A percentile compares a stretch with the other conserved stretches of the same genome.
These are phyloP conservation scores for Meles meles DNA, from an alignment of 2,113 vertebrate species.

Conservation along the genomic window DNA sequence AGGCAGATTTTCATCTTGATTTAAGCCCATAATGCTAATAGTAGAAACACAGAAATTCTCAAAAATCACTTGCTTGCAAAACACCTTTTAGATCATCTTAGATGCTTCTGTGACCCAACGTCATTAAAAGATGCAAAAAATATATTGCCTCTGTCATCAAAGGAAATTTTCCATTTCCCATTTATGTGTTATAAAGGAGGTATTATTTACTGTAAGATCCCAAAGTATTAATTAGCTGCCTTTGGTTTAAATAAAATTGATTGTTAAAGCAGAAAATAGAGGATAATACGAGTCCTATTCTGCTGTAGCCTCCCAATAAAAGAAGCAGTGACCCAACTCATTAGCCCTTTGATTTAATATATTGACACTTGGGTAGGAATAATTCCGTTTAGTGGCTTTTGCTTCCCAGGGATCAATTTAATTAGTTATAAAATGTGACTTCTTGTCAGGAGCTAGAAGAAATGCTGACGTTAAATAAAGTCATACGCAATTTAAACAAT, in stretches of 20 bases:
- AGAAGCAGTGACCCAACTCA: conserved; percentile 97
- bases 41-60: conserved; percentile 78
- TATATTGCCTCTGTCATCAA: conserved; percentile 66
- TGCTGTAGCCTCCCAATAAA: conserved; percentile 93
- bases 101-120: conserved; percentile 63
- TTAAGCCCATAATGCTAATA: conserved; percentile 79
- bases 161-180: conserved; percentile 49
- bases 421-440: conserved; percentile 99
- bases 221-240: conserved; percentile 82
- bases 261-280: conserved; percentile 85
- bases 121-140: conserved; percentile 45
- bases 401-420: conserved; percentile 97
- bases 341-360: conserved; percentile 99
- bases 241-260: conserved; percentile 83
- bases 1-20: conserved; percentile 80
- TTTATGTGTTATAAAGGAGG: conserved; percentile 64
- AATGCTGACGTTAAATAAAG: conserved; percentile 99
- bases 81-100: conserved; percentile 77
- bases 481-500: conserved; percentile 95
- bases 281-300: conserved; percentile 82
- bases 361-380: conserved; percentile 99
- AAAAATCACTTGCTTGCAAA: conserved; percentile 75
- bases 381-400: conserved; percentile 98
- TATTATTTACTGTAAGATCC: conserved; percentile 81
- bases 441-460: conserved; percentile 95